Conservation (phyloP, 2,797 vertebrate species). For the Chromis chromis region DNA sequence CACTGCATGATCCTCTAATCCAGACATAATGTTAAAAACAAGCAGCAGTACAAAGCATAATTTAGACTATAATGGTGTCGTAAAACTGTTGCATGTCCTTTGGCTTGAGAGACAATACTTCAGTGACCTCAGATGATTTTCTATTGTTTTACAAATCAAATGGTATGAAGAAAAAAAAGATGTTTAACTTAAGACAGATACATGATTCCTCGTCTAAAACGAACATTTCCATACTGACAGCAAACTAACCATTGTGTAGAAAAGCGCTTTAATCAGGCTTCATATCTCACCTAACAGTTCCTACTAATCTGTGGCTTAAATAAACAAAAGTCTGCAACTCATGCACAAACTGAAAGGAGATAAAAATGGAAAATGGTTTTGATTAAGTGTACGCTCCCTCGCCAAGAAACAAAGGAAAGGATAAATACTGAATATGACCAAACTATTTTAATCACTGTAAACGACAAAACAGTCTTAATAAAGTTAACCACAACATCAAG, state of each 20-base stretch:
- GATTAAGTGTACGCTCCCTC: conserved; percentile 49
- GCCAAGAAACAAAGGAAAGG: conserved; percentile 64
- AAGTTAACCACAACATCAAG: conserved; percentile 61
- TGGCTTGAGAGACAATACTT: conserved; percentile 44
- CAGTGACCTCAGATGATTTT: conserved; percentile 60
- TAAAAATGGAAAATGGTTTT: conserved; percentile 56
- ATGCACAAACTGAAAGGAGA: conserved; percentile 44
- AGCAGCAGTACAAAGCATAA: conserved; percentile 39
- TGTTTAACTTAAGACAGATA: conserved; percentile 51
- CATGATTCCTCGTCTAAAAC: conserved; percentile 34
- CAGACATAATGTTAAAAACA: conserved; percentile 52
- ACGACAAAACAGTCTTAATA: conserved; percentile 64
- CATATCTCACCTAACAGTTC: conserved; percentile 48
- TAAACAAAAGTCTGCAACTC: conserved; percentile 48
- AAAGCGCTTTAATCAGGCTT: conserved; percentile 44
- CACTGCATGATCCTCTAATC: conserved; percentile 39
- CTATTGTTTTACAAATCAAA: conserved; percentile 63
- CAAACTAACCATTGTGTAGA: conserved; percentile 44
- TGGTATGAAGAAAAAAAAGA: conserved; percentile 44
- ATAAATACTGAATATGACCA: conserved; percentile 59
- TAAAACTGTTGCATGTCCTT: conserved; percentile 40
- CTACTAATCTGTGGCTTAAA: conserved; percentile 43
- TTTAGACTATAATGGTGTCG: conserved; percentile 40
- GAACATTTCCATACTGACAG: conserved; percentile 45
- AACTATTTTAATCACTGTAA: conserved; percentile 69